Conservation (phyloP, 2,888 invertebrate species). For the Myathropa florea region DNA sequence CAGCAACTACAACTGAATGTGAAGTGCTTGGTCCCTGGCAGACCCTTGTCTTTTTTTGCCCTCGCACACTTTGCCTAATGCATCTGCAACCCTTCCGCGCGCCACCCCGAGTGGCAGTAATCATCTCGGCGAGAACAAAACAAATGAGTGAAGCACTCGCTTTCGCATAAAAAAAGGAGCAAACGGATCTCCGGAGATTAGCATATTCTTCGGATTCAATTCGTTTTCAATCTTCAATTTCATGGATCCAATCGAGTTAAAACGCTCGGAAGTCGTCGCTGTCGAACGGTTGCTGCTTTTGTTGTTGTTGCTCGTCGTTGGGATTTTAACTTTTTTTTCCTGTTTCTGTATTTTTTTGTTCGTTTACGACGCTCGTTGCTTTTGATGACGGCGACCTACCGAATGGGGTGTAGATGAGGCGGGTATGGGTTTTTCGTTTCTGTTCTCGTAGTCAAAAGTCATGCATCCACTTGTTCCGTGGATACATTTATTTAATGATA, state of each 20-base stretch:
- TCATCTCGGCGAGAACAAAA: slow-evolving; percentile 48
- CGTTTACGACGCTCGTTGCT: slow-evolving; percentile 49
- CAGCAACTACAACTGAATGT: background rate
- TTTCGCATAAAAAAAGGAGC: slow-evolving; percentile 39
- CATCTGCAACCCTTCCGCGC: slow-evolving; percentile 50
- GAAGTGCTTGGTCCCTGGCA: background rate
- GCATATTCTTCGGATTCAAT: slow-evolving; percentile 71
- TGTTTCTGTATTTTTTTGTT: background rate
- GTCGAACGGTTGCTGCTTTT: slow-evolving; percentile 13
- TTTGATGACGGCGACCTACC: slow-evolving; percentile 36
- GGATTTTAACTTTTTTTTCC: background rate
- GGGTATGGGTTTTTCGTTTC: slow-evolving; percentile 14
- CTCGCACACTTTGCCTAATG: slow-evolving; percentile 54
- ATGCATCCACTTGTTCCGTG: slow-evolving; percentile 45
- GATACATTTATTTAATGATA: slow-evolving; percentile 68
- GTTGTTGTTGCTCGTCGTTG: background rate
- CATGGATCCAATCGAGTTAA: slow-evolving; percentile 73
- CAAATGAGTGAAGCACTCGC: slow-evolving; percentile 38
- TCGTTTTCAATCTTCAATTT: slow-evolving; percentile 69
- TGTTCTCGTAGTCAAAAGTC: slow-evolving; percentile 37
- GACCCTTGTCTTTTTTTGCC: slow-evolving; percentile 16
- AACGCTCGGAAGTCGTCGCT: slow-evolving; percentile 72
- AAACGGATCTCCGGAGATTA: slow-evolving; percentile 64
- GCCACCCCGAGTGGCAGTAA: slow-evolving; percentile 2
- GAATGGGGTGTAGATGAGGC: slow-evolving; percentile 39